Percentiles rank a stretch among this genome's conserved stretches.
phyloP scores from a whole-genome alignment of 1,140 invertebrate genomes.

The Magallana angulata region DNA sequence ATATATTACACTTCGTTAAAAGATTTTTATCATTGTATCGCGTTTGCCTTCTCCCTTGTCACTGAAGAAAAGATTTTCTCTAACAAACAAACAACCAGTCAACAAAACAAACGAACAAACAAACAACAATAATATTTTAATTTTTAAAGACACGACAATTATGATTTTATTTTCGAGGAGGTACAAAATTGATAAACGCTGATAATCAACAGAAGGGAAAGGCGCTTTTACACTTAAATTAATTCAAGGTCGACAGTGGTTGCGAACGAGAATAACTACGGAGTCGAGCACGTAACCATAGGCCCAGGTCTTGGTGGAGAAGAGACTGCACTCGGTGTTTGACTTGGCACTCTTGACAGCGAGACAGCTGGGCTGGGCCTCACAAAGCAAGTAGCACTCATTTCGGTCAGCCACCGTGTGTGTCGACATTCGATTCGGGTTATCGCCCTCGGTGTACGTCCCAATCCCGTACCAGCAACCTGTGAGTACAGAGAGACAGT shows the following conservation, averaged over 20 bases:
- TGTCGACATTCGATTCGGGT: not conserved
- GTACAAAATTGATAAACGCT: too few species aligned
- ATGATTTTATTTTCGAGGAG: too few species aligned
- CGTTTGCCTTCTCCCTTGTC: too few species aligned
- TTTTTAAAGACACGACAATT: too few species aligned
- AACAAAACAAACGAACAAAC: too few species aligned
- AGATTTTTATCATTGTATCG: too few species aligned
- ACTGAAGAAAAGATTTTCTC: too few species aligned
- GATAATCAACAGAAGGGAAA: too few species aligned
- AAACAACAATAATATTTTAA: too few species aligned
- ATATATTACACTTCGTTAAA: too few species aligned
- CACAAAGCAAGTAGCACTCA: not conserved
- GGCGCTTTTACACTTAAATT: too few species aligned
- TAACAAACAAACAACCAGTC: too few species aligned
- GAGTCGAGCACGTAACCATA: not conserved
- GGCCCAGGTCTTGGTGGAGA: slow-evolving; percentile 14
- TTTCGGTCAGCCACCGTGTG: slow-evolving; percentile 1
- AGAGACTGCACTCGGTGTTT: not conserved
- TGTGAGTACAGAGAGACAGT: not conserved
- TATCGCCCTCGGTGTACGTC: slow-evolving; percentile 1
- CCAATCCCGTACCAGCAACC: not conserved
- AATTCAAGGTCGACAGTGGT: not conserved
- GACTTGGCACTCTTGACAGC: not conserved
- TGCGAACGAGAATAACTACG: not conserved
- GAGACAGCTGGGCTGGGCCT: not conserved